A percentile compares a stretch with the other conserved stretches of the same genome.
These are phyloP conservation scores for Lophotriccus pileatus DNA, from an alignment of 2,797 vertebrate species.

Conservation along the genomic window DNA sequence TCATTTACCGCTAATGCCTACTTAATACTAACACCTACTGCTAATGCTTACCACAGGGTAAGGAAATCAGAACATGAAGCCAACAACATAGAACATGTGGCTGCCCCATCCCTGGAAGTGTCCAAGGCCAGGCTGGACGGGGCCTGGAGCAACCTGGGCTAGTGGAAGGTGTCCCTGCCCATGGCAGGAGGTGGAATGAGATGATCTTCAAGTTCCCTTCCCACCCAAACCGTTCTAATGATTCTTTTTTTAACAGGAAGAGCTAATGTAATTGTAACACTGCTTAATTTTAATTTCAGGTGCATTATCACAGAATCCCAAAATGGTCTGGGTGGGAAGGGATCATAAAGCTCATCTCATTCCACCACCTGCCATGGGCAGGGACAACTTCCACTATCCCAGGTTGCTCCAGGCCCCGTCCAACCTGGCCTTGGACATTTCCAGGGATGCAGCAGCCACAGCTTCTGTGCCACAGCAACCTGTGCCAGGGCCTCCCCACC, in stretches of 20 bases:
- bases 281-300: background rate
- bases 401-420: background rate
- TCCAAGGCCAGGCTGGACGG: rapidly evolving
- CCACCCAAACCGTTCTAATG: background rate
- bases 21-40: background rate
- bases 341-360: background rate
- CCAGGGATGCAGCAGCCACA: background rate
- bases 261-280: background rate
- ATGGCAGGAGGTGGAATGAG: background rate
- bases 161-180: background rate
- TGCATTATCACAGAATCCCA: background rate
- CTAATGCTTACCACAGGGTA: background rate
- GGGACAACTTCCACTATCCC: background rate
- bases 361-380: background rate
- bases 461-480: background rate
- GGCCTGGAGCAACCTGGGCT: background rate
- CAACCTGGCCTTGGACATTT: background rate
- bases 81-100: background rate
- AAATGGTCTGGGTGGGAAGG: background rate
- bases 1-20: background rate
- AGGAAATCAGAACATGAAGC: background rate
- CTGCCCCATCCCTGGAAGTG: background rate
- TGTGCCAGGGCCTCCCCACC: background rate
- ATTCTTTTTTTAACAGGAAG: background rate
- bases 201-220: background rate